Base-by-base conservation (phyloP, 2,113 vertebrate genomes). In the Dicaeum eximium region DNA sequence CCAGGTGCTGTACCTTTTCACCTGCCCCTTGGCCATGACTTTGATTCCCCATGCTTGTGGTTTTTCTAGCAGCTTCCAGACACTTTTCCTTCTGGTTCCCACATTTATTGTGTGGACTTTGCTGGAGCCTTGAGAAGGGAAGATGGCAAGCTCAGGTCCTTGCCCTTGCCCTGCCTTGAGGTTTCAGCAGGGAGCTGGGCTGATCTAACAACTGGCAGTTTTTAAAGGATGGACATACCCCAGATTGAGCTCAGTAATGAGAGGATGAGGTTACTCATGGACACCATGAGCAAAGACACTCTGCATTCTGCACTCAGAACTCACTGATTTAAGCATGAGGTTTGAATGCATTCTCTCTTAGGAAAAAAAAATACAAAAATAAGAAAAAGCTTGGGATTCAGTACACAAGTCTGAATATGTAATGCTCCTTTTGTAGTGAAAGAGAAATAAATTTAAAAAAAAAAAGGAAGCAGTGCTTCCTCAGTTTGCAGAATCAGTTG, bases 211-310 rank as follows among this genome's bases (percentile, higher is more conserved):
- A 7, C 38, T 40, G n/a, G 2, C 28, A 53, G 18, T 31, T 79
- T 70, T 37, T 1, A 7, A 37, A 79, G 38, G n/a, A 22, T 6
- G 7, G 14, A 1, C 5, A 77, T 57, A 31, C 2, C 11, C 28
- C 61, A 69, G 23, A 35, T 0, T 11, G 5, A 51, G 11, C 48
- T 69, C 50, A 77, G 45, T 16, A 73, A 56, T 67, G 48, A 85
- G 74, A 71, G 28, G 19, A 40, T 79, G 69, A 78, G 47, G 31
- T 74, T 74, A 13, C 9, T 81, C 18, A 8, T 37, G 51, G 37
- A 30, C 40, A 30, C 7, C 5, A 1, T 21, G n/a, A 57, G 28
- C 5, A 12, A 89, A 89, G n/a, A 13, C 6, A 3, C 1, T 0
- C n/a, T 61, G 18, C 22, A 8, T 79, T 95, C 86, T 80, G 62